Percentiles rank a stretch among this genome's conserved stretches.
These are phyloP conservation scores for Spizaetus ornatus DNA, from an alignment of 2,113 vertebrate species.

Conservation along the genomic window DNA sequence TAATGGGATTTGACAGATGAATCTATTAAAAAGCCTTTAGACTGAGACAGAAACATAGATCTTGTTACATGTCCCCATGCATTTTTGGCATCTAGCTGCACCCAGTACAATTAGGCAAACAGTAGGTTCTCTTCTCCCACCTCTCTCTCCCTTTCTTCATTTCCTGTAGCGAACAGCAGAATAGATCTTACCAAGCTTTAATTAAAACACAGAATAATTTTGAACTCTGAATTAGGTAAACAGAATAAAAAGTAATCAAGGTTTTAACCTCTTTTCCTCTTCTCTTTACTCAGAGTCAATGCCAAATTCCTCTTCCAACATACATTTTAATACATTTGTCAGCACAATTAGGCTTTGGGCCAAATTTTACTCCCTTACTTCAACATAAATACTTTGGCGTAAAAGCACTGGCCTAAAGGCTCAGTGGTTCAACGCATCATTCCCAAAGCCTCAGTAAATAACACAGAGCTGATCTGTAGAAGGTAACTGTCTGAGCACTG, in stretches of 20 bases:
- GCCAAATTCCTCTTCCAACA: neutral
- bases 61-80: neutral
- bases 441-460: neutral
- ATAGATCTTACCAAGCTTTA: neutral
- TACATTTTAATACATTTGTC: neutral
- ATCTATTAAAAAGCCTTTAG: neutral
- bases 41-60: neutral
- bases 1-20: neutral
- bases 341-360: neutral
- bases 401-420: neutral
- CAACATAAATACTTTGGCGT: neutral
- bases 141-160: neutral
- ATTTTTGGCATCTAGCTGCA: neutral
- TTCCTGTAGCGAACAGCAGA: constrained; percentile 14
- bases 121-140: neutral
- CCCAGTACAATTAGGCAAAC: neutral
- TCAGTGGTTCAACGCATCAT: neutral
- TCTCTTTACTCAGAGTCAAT: neutral
- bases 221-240: neutral
- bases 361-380: neutral
- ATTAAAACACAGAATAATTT: neutral
- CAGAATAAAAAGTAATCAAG: neutral
- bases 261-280: neutral
- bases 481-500: neutral
- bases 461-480: neutral